Base-by-base conservation (phyloP, 2,888 invertebrate genomes). In the Boloria selene region DNA sequence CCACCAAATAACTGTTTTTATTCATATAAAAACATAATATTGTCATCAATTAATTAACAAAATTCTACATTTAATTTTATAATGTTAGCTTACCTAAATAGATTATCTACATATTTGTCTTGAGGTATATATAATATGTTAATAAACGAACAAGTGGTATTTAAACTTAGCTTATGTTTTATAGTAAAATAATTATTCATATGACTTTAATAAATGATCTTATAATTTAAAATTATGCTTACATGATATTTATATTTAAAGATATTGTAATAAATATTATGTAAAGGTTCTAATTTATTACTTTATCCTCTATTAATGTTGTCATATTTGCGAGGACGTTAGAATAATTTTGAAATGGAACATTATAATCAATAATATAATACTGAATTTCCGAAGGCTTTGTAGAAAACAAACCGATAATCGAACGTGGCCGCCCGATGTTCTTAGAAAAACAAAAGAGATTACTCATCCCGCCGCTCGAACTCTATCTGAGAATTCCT, bases 371-470 rank as follows among this genome's bases (percentile, higher is more conserved):
- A 7, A 61, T 61, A 62, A 22, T 61, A 58, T 61, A 49, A 61
- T 58, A 22, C 52, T 13, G 53, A 62, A 50, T 49, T 42, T 60
- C 26, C 47, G 50, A 69, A 65, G 67, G 60, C 51, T 68, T 68
- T 75, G 74, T 76, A 79, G 79, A 82, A 80, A 82, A 84, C 80
- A 79, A 83, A 81, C 81, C 82, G 87, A 88, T 89, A 86, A 90
- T 88, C 86, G 84, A 75, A 76, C 76, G 78, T 73, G 73, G 72
- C 70, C 68, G 78, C 79, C 77, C 79, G 76, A 77, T 79, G 80
- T 84, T 85, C 85, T 86, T 80, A 86, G 86, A 90, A 91, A 90
- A 91, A 91, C 89, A 91, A 90, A 90, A 88, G 90, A 89, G 88
- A 90, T 92, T 90, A 91, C 88, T 92, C 90, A 91, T 90, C 86